Base-by-base conservation (phyloP, 2,797 vertebrate genomes). In the Cichlasoma orientale region DNA sequence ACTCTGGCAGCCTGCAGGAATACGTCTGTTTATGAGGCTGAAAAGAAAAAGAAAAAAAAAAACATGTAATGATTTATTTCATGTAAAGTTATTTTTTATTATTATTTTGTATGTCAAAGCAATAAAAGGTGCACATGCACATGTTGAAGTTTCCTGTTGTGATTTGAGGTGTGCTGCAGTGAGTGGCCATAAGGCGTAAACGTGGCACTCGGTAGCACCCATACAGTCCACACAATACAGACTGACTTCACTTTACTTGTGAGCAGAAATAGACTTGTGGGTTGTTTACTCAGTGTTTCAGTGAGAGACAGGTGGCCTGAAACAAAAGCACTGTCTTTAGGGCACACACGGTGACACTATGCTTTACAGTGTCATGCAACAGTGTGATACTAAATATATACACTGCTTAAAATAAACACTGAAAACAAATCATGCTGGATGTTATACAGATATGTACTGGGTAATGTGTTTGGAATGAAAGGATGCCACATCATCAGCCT, bases 71-170 rank as follows among this genome's bases (percentile, higher is more conserved):
- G 75, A 66, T 82, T 86, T 74, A 83, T 89, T 93, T 92, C 79
- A 89, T 84, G 47, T 86, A 75, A 33, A 63, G 16, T 50, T 68
- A 50, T 68, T 47, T 27, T 50, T 50, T 18, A 19, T 14, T 77
- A 74, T 81, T 86, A 55, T 78, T 84, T 72, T 80, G 75, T 94
- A 92, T 82, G 75, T 66, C 75, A 81, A 72, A 78, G 82, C 83
- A 95, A 94, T 95, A 94, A 95, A 95, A 89, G 33, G 19, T 88
- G 18, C 53, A 73, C 73, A 72, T 84, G 72, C 44, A 63, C 59
- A 53, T 36, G 6, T 47, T 66, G 29, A 2, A 5, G 31, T 73
- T 53, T 27, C 18, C 2, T 57, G 2, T 3, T 72, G 1, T 69
- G 16, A 10, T 19, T 55, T 29, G 41, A 50, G 11, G 19, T 29